These are phyloP conservation scores for Fragum fragum DNA, from an alignment of 2,888 invertebrate genomes.

Conservation along the genomic window DNA sequence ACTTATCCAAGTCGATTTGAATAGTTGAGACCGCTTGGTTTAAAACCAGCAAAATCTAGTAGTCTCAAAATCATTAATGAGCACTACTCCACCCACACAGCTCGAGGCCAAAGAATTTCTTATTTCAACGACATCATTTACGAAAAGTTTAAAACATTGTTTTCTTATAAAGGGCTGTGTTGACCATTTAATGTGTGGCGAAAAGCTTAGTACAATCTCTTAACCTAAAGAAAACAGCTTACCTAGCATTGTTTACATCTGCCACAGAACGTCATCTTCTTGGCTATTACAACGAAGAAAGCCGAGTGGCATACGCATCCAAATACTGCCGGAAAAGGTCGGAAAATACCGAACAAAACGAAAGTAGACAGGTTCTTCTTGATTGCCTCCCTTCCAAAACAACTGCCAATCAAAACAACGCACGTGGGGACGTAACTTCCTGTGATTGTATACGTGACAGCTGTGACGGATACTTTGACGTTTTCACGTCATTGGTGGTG, in stretches of 20 bases:
- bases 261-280: conserved; percentile 7
- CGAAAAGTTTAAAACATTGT: not conserved
- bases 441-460: conserved; percentile 34
- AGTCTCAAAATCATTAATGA: no score
- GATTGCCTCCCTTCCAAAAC: conserved; percentile 11
- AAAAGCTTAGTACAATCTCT: no score
- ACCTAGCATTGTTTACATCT: conserved; percentile 6
- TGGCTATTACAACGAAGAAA: not conserved
- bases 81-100: no score
- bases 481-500: conserved; percentile 44
- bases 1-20: no score
- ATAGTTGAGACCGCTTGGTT: no score
- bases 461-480: conserved; percentile 41
- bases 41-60: no score
- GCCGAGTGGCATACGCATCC: not conserved
- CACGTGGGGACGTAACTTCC: conserved; percentile 63
- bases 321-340: not conserved
- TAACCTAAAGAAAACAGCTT: not conserved
- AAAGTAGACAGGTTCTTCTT: conserved; percentile 29
- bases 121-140: no score
- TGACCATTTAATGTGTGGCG: no score
- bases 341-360: conserved; percentile 26
- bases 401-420: conserved; percentile 38
- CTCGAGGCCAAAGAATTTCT: no score
- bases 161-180: no score